Conservation (phyloP, 1,140 invertebrate genomes). For the Macrocentrus cingulum region DNA sequence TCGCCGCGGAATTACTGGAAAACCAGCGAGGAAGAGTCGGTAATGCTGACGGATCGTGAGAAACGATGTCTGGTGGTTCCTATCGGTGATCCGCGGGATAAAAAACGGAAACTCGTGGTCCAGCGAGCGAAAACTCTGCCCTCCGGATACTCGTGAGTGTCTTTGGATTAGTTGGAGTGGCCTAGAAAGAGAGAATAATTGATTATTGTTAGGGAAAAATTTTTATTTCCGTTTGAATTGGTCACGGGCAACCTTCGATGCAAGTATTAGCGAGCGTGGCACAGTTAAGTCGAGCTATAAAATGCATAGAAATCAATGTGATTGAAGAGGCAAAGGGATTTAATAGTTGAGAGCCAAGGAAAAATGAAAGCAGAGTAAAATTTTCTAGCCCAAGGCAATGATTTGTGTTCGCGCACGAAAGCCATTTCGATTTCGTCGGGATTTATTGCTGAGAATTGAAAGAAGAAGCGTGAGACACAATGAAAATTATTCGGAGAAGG, state of each 20-base stretch:
- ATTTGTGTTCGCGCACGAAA: slow-evolving; percentile 20
- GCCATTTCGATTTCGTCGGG: slow-evolving; percentile 29
- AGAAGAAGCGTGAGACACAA: slow-evolving; percentile 1
- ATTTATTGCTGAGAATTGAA: slow-evolving; percentile 2
- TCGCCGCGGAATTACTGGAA: slow-evolving; percentile 8
- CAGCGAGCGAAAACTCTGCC: slow-evolving; percentile 43
- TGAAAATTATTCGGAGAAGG: slow-evolving; percentile 11
- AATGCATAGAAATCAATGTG: slow-evolving; percentile 9
- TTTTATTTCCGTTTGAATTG: not conserved
- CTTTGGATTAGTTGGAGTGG: no score
- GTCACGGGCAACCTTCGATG: slow-evolving; percentile 1
- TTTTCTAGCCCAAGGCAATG: not conserved
- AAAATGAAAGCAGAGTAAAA: not conserved
- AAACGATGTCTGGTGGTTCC: slow-evolving; percentile 54
- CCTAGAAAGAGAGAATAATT: no score
- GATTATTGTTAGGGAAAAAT: no score
- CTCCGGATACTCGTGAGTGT: slow-evolving; percentile 25
- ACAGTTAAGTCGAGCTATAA: not conserved
- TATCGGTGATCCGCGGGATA: slow-evolving; percentile 49
- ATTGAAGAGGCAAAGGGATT: not conserved
- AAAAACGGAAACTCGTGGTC: slow-evolving; percentile 48
- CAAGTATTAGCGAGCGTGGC: not conserved
- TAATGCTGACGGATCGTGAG: slow-evolving; percentile 48
- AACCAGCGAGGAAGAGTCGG: not conserved
- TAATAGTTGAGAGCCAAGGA: not conserved